phyloP scores from a whole-genome alignment of 2,888 invertebrate species.

The Drosophila neonasuta region DNA sequence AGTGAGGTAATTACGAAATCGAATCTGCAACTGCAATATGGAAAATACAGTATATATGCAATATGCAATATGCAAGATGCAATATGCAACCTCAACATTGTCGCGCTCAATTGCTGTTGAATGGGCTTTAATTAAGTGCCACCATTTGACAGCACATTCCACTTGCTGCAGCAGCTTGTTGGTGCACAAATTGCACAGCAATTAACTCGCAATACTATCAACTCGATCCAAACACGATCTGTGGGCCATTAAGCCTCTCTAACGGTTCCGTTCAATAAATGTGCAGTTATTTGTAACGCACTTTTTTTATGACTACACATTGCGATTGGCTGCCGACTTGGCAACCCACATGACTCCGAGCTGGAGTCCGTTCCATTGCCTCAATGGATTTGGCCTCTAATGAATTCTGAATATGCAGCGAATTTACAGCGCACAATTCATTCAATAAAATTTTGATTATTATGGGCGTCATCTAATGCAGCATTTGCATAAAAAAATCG shows the following conservation, averaged over 20 bases:
- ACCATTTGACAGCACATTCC: slow-evolving; percentile 70
- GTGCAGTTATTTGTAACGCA: slow-evolving; percentile 73
- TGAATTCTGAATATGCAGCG: slow-evolving; percentile 35
- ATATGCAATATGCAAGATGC: slow-evolving; percentile 1
- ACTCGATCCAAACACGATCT: slow-evolving; percentile 23
- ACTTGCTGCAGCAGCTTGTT: slow-evolving; percentile 3
- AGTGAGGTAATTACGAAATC: slow-evolving; percentile 78
- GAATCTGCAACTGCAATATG: slow-evolving; percentile 1
- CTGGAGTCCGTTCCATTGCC: slow-evolving; percentile 12
- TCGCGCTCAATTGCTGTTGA: slow-evolving; percentile 24
- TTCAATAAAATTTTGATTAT: slow-evolving; percentile 74
- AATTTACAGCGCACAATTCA: slow-evolving; percentile 66
- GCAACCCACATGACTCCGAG: slow-evolving; percentile 6
- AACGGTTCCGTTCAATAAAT: slow-evolving; percentile 63
- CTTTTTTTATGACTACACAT: slow-evolving; percentile 63
- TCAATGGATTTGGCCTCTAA: slow-evolving; percentile 69
- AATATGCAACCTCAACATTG: slow-evolving; percentile 4
- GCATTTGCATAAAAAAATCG: slow-evolving; percentile 33
- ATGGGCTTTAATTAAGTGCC: slow-evolving; percentile 69
- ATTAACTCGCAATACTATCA: slow-evolving; percentile 52
- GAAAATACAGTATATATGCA: neutral
- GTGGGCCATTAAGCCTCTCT: slow-evolving; percentile 40
- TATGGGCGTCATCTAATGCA: slow-evolving; percentile 66
- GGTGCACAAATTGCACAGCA: slow-evolving; percentile 71
- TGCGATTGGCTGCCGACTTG: slow-evolving; percentile 33